Conservation (phyloP, 2,888 invertebrate species). For the Hanleya hanleyi region DNA sequence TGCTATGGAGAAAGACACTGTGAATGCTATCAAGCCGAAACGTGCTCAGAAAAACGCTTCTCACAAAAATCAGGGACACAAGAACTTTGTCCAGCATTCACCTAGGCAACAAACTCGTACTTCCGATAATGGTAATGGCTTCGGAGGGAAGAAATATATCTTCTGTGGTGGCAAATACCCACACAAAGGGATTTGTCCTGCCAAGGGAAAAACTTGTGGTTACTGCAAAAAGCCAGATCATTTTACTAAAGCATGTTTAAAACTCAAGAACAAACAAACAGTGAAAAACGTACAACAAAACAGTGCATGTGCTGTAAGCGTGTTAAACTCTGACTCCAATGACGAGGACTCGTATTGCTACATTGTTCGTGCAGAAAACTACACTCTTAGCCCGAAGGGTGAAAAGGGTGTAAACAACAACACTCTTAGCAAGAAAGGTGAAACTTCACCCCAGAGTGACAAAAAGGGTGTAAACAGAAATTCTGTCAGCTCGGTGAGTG, state of each 20-base stretch:
- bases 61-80: no score
- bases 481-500: no score
- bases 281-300: neutral
- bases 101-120: no score
- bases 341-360: neutral
- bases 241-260: slow-evolving; percentile 10
- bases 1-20: slow-evolving; percentile 29
- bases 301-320: neutral
- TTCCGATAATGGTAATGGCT: no score
- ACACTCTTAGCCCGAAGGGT: no score
- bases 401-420: neutral
- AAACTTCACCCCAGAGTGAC: no score
- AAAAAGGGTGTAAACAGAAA: no score
- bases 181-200: slow-evolving; percentile 12
- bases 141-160: slow-evolving; percentile 15
- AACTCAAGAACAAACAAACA: neutral
- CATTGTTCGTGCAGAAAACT: neutral
- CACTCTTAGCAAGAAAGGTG: no score
- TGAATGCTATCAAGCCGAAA: neutral
- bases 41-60: no score
- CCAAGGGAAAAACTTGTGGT: slow-evolving; percentile 16
- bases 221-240: slow-evolving; percentile 28
- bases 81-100: no score
- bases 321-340: neutral
- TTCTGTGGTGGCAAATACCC: slow-evolving; percentile 31